Conservation (phyloP, 2,888 invertebrate species). For the Dromius quadrimaculatus region DNA sequence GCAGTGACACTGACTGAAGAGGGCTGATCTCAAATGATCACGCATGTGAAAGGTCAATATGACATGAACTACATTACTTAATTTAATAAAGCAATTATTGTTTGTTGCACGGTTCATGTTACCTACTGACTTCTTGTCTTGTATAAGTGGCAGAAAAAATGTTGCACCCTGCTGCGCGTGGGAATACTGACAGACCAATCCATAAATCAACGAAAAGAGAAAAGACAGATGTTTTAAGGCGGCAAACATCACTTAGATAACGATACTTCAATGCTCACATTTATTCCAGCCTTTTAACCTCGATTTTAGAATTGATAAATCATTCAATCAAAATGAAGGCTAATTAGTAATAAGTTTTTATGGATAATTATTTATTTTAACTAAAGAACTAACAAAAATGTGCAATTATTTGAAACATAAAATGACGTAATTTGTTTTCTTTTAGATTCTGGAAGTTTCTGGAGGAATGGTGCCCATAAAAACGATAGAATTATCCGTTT, state of each 20-base stretch:
- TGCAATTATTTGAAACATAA: no score
- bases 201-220: slow-evolving; percentile 7
- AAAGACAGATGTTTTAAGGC: background rate
- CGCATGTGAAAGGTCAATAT: slow-evolving; percentile 9
- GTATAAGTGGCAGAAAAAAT: slow-evolving; percentile 7
- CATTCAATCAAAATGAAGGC: no score
- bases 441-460: background rate
- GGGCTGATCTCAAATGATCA: background rate
- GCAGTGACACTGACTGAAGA: background rate
- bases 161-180: background rate
- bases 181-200: background rate
- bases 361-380: no score
- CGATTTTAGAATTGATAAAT: no score
- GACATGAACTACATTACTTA: background rate
- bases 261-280: background rate
- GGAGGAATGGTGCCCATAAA: slow-evolving; percentile 70
- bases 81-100: background rate
- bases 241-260: background rate
- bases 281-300: no score
- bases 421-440: no score
- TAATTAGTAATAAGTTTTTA: no score
- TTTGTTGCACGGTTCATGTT: background rate
- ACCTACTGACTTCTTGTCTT: no score
- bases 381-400: no score
- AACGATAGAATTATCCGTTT: slow-evolving; percentile 72